A percentile compares a stretch with the other conserved stretches of the same genome.
These are phyloP conservation scores for Penaeus indicus DNA, from an alignment of 1,140 invertebrate species.

Conservation along the genomic window DNA sequence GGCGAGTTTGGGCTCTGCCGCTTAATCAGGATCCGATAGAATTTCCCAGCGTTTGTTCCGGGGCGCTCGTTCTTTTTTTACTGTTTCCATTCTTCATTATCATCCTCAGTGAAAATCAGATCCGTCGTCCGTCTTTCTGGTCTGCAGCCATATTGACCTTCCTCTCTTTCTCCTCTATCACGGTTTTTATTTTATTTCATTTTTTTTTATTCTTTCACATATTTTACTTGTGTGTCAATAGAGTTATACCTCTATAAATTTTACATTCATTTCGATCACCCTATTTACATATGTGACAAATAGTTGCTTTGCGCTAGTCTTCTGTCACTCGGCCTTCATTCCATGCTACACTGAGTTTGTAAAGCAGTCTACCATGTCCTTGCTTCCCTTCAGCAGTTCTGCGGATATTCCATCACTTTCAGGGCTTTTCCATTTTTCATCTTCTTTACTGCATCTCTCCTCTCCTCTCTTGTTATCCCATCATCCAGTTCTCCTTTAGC, in stretches of 20 bases:
- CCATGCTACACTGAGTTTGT: no score
- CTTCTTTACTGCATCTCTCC: background rate
- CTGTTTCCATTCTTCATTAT: slow-evolving; percentile 5
- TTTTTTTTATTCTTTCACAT: background rate
- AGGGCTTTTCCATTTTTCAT: background rate
- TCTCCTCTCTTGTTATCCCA: background rate
- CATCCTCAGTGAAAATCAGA: slow-evolving; percentile 32
- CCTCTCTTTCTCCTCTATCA: background rate
- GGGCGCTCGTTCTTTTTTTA: no score
- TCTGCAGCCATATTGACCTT: slow-evolving; percentile 23
- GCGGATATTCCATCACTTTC: background rate
- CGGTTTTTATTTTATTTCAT: background rate
- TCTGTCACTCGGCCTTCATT: background rate
- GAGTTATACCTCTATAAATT: background rate
- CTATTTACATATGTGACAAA: slow-evolving; percentile 14
- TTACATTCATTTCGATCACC: background rate
- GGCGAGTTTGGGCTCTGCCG: no score
- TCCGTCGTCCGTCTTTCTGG: slow-evolving; percentile 1
- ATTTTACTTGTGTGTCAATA: slow-evolving; percentile 14
- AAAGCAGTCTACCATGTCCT: no score
- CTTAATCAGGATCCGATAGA: no score
- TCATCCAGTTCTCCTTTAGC: background rate
- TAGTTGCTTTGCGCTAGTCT: slow-evolving; percentile 10
- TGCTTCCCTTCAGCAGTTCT: no score
- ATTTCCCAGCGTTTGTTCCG: no score